Evolutionary conservation across 2,113 vertebrate genomes (phyloP), one percentile per base, ranked within the genome.

Genomic region (Halcyon senegalensis): DNA sequence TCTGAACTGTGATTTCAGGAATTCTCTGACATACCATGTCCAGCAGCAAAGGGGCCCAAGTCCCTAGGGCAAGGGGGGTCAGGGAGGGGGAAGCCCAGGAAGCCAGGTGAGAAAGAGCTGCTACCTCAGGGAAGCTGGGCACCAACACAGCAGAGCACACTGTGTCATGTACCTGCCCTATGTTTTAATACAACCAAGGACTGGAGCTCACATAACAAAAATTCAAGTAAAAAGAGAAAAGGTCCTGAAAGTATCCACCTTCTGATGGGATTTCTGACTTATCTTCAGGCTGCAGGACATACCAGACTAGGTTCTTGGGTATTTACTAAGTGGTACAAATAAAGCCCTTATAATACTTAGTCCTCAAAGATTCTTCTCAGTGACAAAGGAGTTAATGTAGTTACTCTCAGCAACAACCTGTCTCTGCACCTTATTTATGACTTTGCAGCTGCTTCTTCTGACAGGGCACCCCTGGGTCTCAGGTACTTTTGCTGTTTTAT

Each of bases 161-260:
- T 1, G 0, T 17, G 8, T 35, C 24, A 37, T 4, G 8, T 4
- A 53, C 5, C 14, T 31, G 15, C 11, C 35, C 43, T 68, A 58
- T 59, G 31, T 58, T 46, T 59, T 55, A 74, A 44, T 18, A 41
- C 8, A 50, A 13, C 18, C 13, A 17, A 74, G 16, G 13, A 6
- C 27, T 81, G n/a, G 33, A 74, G 50, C 41, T 76, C 60, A 41
- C 10, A 21, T 20, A 43, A 80, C 9, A 51, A 43, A 83, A 56
- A 59, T 12, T 16, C 9, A 25, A 23, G 15, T 21, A 55, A 59
- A 73, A 91, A 72, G 14, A 83, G 10, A 53, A 77, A 44, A 81
- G 23, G 16, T 68, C 30, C 41, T 55, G 35, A 72, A 87, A 28
- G 16, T 9, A 68, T 63, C 21, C 16, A 41, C 20, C 27, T 41